These are phyloP conservation scores for Hydrotaea cyrtoneurina DNA, from an alignment of 2,888 invertebrate genomes.

Conservation along the genomic window DNA sequence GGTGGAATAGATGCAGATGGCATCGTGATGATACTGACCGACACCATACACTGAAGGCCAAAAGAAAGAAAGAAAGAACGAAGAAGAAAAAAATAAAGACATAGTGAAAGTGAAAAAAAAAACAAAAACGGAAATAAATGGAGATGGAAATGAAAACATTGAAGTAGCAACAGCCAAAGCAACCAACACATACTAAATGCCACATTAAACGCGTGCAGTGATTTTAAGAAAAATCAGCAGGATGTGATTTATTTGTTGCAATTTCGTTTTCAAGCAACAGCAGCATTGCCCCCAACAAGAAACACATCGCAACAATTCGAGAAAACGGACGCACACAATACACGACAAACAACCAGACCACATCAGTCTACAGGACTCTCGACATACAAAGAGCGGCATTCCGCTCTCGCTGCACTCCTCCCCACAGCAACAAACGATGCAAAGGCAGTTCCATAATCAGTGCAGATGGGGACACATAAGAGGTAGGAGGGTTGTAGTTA, in stretches of 20 bases:
- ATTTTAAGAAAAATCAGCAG: slow-evolving; percentile 63
- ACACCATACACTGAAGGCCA: not conserved
- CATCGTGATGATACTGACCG: not conserved
- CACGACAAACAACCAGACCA: too few relatives aligned
- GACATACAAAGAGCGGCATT: not conserved
- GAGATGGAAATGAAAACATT: not conserved
- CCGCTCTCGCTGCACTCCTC: not conserved
- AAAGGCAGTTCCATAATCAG: not conserved
- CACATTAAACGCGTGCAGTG: slow-evolving; percentile 61
- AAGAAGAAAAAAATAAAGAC: not conserved
- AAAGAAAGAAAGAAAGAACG: not conserved
- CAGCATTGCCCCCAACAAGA: not conserved
- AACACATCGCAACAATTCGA: too few relatives aligned
- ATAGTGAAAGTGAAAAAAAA: not conserved
- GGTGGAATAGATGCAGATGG: slow-evolving; percentile 1
- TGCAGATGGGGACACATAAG: not conserved
- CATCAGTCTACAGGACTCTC: too few relatives aligned
- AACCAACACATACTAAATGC: slow-evolving; percentile 46
- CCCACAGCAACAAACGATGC: not conserved
- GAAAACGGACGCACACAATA: too few relatives aligned
- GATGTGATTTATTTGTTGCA: slow-evolving; percentile 65
- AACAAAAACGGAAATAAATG: not conserved
- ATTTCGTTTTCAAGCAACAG: slow-evolving; percentile 42
- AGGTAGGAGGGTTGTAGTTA: not conserved
- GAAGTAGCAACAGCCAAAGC: not conserved